Evolutionary conservation across 2,888 invertebrate genomes (phyloP), one percentile per base, ranked within the genome.

Genomic region (Andrena fulva): DNA sequence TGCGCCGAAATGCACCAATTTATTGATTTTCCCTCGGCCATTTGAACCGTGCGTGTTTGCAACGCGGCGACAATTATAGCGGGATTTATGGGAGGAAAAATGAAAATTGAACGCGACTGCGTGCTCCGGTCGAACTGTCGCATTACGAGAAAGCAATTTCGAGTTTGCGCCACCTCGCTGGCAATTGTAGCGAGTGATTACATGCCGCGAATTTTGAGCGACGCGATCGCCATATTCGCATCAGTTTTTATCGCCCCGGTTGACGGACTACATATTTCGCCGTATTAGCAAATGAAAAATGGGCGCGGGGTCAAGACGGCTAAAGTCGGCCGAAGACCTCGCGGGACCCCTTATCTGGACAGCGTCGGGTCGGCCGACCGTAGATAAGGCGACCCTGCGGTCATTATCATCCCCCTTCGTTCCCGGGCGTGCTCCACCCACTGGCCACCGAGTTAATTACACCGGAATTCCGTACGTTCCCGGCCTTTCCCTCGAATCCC

Each of bases 231-330:
- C 1, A 0, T 4, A 42, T 16, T 42, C 1, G 0, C 42, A 29
- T 77, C 10, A 10, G 60, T 75, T 85, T 86, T 84, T 87, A 88
- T 88, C 82, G 83, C 48, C 0, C 64, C 64, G 59, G 66, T 80
- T 82, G 84, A 91, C 82, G 85, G 83, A 88, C 89, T 85, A 20
- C 20, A 20, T 20, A 85, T 90, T 89, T 87, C 87, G 85, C 84
- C 73, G 78, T 89, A 89, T 89, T 91, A 88, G 83, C 85, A 83
- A 88, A 90, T 91, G 90, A 92, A 90, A 91, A 90, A 90, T 91
- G 90, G 29, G 89, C 88, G 54, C 52, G 52, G 48, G 67, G 86
- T 88, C 89, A 88, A 89, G 84, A 86, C 82, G 83, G 78, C 77
- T 33, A 66, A 73, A 77, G 76, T 70, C 69, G 80, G 66, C 20